phyloP scores from a whole-genome alignment of 2,888 invertebrate species.

The Heteromurus nitidus region DNA sequence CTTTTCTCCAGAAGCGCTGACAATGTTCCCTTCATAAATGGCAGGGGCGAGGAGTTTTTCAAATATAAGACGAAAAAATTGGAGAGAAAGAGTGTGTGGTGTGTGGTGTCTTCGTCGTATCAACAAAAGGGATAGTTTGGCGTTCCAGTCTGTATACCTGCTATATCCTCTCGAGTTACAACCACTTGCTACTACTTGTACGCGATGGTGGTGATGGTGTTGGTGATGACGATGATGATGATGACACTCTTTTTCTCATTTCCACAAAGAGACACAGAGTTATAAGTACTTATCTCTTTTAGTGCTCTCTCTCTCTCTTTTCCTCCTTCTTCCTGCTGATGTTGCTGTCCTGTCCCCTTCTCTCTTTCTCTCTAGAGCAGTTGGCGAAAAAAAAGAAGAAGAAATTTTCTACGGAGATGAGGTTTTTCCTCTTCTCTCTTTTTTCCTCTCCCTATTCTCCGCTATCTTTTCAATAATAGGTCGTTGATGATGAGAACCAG shows the following conservation, averaged over 20 bases:
- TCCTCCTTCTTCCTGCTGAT: conserved; percentile 44
- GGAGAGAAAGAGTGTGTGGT: neutral
- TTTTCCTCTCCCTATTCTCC: neutral
- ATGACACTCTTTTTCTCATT: conserved; percentile 57
- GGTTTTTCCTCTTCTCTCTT: conserved; percentile 15
- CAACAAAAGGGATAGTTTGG: neutral
- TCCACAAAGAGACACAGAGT: conserved; percentile 39
- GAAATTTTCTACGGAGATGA: conserved; percentile 31
- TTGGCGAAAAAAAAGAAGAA: neutral
- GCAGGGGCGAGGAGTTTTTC: neutral
- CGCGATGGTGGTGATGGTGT: neutral
- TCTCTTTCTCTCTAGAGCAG: conserved; percentile 16
- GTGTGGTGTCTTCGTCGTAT: neutral
- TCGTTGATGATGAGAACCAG: conserved; percentile 60
- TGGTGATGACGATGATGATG: conserved; percentile 32
- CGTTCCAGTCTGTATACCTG: neutral
- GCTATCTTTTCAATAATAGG: conserved; percentile 56
- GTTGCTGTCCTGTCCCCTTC: conserved; percentile 45
- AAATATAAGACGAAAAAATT: too few species aligned
- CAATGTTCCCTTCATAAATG: conserved; percentile 28
- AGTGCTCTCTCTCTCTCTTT: conserved; percentile 40
- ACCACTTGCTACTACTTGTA: neutral
- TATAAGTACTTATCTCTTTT: conserved; percentile 53
- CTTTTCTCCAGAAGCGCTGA: conserved; percentile 42
- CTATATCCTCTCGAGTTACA: neutral